Evolutionary conservation across 2,888 invertebrate genomes (phyloP).

Genomic region (Geotrupes spiniger): DNA sequence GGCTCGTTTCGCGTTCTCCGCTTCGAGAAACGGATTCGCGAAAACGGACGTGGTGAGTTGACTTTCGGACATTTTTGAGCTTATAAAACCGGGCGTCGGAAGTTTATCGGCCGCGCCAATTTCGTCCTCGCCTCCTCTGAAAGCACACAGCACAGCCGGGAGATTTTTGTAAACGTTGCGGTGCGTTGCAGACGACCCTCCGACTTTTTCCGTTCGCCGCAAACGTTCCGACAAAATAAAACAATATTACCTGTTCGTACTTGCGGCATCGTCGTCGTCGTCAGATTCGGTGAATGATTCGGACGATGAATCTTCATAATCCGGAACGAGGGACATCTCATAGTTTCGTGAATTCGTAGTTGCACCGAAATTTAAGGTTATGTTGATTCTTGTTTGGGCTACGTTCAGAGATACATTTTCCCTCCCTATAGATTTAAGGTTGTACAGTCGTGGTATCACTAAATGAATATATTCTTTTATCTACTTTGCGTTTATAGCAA

Average conservation of each 20-base stretch:
- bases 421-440: no score
- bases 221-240: conserved; percentile 10
- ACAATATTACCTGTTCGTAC: conserved; percentile 33
- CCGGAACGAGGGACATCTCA: conserved; percentile 60
- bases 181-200: no score
- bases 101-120: conserved; percentile 34
- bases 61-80: conserved; percentile 50
- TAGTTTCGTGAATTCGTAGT: conserved; percentile 1
- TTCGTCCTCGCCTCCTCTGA: conserved; percentile 5
- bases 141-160: conserved; percentile 25
- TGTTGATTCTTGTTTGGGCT: no score
- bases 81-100: conserved; percentile 64
- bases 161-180: background rate
- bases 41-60: conserved; percentile 65
- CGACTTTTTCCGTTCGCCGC: background rate
- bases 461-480: no score
- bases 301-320: conserved; percentile 60
- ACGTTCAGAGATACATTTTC: no score
- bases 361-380: no score
- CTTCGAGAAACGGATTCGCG: conserved; percentile 81
- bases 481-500: no score
- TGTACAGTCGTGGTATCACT: no score
- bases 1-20: conserved; percentile 81
- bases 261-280: conserved; percentile 43
- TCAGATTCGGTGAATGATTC: conserved; percentile 50